Base-by-base conservation (phyloP, 1,140 invertebrate genomes). In the Forficula auricularia region DNA sequence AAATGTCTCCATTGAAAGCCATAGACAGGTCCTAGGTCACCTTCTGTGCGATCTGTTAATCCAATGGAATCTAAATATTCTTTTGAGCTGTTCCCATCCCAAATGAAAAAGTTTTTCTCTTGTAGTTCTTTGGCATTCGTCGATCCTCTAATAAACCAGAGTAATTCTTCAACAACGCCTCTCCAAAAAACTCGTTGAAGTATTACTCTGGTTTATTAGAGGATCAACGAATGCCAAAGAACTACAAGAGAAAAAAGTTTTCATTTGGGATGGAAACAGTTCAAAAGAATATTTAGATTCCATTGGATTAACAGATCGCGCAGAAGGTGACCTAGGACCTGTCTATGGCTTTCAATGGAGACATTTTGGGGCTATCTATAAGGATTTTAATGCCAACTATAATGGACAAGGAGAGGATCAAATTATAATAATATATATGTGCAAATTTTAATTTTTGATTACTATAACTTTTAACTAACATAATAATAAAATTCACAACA, bases 281-380 rank as follows among this genome's bases (percentile, higher is more conserved):
- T 88, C 84, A 0, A 67, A 88, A 46, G 68, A 77, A 49, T 99
- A 87, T 63, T 65, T 99, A 9, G 87, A 98, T 60, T 78, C 73
- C n/a, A 62, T 77, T 34, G 92, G 91, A 16, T 81, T 98, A 45
- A 71, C 55, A 2, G 73, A 95, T 33, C 67, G 91, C 44, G 79
- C 88, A 59, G 92, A 90, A 69, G 92, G 80, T 42, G 95, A 99
- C 66, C 66, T 99, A 19, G 96, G 96, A 1, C 96, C 96, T 4
- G 75, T 98, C 16, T 98, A 99, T 70, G 96, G 95, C 0, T 99
- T 98, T 57, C 96, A 99, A 59, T 99, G 96, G 96, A 70, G 95
- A 42, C 92, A 99, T 62, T 98, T 81, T 71, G 96, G 96, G 22
- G 92, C 94, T 2, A 63, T 89, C 52, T 99, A 99, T 61, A 64